Conservation (phyloP, 2,113 vertebrate genomes). For the Lophochroa leadbeateri region DNA sequence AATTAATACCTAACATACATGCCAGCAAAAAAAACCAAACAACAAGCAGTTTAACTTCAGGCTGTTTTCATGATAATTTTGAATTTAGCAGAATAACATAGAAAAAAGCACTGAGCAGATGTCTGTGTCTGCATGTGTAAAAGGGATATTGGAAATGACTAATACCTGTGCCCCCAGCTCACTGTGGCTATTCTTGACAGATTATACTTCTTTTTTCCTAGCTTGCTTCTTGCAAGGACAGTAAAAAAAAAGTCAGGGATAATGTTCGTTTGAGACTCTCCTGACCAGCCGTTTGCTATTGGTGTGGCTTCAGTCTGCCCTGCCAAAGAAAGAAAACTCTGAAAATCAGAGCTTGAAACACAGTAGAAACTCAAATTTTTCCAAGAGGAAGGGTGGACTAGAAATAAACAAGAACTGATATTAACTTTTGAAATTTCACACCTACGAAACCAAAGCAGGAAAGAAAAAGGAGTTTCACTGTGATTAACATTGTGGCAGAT, state of each 20-base stretch:
- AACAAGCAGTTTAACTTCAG: not conserved
- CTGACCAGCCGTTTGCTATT: not conserved
- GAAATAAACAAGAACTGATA: conserved; percentile 25
- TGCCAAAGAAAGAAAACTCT: not conserved
- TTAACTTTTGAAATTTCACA: conserved; percentile 40
- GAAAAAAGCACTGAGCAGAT: not conserved
- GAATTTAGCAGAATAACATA: not conserved
- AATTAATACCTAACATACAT: not conserved
- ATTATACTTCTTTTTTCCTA: not conserved
- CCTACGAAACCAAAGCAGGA: conserved; percentile 27
- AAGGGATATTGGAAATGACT: not conserved
- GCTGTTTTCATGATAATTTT: not conserved
- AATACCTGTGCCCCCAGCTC: not conserved
- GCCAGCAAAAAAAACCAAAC: not conserved
- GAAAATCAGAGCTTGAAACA: not conserved
- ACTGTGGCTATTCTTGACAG: not conserved
- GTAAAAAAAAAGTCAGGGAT: not conserved
- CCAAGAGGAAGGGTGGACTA: not conserved
- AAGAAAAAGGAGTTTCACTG: conserved; percentile 26
- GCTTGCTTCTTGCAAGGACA: accelerated
- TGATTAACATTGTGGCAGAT: not conserved
- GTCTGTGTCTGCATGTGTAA: not conserved
- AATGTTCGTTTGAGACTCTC: not conserved
- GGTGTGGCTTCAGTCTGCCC: not conserved
- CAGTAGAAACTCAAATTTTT: not conserved